Base-by-base conservation (phyloP, 2,113 vertebrate species). In the Cyprinodon variegatus region DNA sequence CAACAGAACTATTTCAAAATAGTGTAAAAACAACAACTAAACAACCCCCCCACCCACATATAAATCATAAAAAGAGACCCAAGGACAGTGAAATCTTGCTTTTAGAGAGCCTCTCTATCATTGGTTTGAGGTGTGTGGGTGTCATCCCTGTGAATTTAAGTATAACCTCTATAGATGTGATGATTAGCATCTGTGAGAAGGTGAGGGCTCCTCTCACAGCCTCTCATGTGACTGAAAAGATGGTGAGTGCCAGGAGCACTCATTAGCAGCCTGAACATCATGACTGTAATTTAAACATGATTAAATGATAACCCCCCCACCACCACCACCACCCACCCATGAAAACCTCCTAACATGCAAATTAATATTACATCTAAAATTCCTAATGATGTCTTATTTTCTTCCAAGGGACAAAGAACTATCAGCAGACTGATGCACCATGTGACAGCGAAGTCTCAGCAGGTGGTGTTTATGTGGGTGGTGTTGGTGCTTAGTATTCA, bases 391-490 rank as follows among this genome's bases (percentile, higher is more conserved):
- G 4, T 65, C 5, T 22, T 36, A 2, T 72, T 50, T 2, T 73
- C 14, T 82, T 68, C 11, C 59, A 75, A 75, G 60, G 45, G 61
- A 48, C 40, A 29, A 9, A 77, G 39, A 84, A 22, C 17, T 9
- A 78, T 79, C 65, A 53, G 78, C 50, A 40, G 50, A 65, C 65
- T 64, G 41, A 70, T 36, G 65, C 57, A 85, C 76, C 61, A 69
- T 86, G 75, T 78, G 81, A 81, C 72, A 46, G 75, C 60, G 68
- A 53, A 86, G 82, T 75, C 70, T 86, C 74, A 78, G 82, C 87
- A 91, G 87, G 88, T 88, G 87, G 90, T 87, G 85, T 72, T 67
- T 72, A 36, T 74, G 91, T 90, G 89, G 87, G 91, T 76, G 83
- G 83, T 73, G 88, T 92, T 89, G 87, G 90, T 39, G 84, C 76